Conservation (phyloP, 2,888 invertebrate genomes). For the Ennomos quercinarius region DNA sequence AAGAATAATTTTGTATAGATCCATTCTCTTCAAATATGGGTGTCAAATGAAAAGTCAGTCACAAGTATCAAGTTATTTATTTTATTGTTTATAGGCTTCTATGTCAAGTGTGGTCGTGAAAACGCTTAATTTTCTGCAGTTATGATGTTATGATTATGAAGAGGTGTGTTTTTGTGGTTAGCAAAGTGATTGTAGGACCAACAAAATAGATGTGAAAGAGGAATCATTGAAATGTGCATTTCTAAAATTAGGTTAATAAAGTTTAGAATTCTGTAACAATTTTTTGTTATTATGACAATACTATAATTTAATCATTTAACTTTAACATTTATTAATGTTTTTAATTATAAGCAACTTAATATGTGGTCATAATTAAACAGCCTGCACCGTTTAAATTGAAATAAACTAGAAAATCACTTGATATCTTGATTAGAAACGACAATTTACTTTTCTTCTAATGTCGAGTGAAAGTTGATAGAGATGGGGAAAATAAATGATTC, state of each 20-base stretch:
- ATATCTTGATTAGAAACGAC: conserved; percentile 20
- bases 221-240: not conserved
- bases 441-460: conserved; percentile 19
- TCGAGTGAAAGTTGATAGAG: conserved; percentile 28
- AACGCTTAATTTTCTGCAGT: conserved; percentile 59
- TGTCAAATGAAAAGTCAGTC: conserved; percentile 63
- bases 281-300: not conserved
- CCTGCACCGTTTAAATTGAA: not conserved
- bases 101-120: conserved; percentile 69
- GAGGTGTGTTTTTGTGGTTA: conserved; percentile 31
- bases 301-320: no score
- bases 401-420: conserved; percentile 6
- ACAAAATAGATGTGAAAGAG: not conserved
- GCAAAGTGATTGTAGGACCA: conserved; percentile 8
- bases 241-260: not conserved
- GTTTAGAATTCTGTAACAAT: not conserved
- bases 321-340: no score
- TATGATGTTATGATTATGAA: conserved; percentile 14
- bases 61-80: conserved; percentile 67
- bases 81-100: conserved; percentile 69
- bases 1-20: conserved; percentile 48
- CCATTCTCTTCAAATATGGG: conserved; percentile 51
- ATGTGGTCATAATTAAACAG: no score
- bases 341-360: no score
- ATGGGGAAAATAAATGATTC: conserved; percentile 32